Conservation (phyloP, 2,113 vertebrate genomes). For the Macquaria australasica region DNA sequence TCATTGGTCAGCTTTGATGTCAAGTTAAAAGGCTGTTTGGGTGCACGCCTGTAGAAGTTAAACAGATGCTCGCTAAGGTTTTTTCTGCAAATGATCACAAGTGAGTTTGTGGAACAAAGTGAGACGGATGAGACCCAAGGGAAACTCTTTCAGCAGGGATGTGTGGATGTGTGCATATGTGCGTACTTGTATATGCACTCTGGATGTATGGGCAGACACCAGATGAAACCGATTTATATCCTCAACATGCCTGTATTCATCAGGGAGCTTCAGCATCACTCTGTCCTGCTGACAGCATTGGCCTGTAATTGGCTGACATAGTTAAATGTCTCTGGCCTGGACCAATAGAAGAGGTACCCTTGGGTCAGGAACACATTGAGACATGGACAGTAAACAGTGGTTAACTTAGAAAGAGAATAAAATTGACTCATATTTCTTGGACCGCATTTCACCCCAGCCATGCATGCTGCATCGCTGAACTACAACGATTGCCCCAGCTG, state of each 20-base stretch:
- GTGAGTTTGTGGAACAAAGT: conserved; percentile 79
- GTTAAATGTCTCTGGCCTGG: conserved; percentile 54
- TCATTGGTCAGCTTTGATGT: conserved; percentile 59
- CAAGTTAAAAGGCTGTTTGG: conserved; percentile 41
- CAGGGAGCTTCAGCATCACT: conserved; percentile 53
- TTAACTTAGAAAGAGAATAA: not conserved
- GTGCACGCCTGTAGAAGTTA: conserved; percentile 53
- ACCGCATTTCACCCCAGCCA: not conserved
- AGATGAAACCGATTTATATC: conserved; percentile 68
- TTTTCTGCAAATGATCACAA: conserved; percentile 63
- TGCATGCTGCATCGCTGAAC: not conserved
- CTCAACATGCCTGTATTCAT: conserved; percentile 63
- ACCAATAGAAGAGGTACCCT: conserved; percentile 6
- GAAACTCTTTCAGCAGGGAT: conserved; percentile 64
- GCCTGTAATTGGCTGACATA: conserved; percentile 61
- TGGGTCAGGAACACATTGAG: not conserved
- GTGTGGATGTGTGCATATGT: conserved; percentile 22
- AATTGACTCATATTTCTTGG: conserved; percentile 14
- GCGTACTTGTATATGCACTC: conserved; percentile 8
- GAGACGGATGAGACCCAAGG: conserved; percentile 77
- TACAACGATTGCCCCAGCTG: conserved; percentile 35
- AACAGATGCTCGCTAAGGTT: conserved; percentile 65
- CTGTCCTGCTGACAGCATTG: conserved; percentile 65
- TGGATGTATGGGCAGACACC: conserved; percentile 59
- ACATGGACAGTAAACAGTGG: not conserved